Evolutionary conservation across 2,888 invertebrate genomes (phyloP).

Genomic region (Laothoe populi): DNA sequence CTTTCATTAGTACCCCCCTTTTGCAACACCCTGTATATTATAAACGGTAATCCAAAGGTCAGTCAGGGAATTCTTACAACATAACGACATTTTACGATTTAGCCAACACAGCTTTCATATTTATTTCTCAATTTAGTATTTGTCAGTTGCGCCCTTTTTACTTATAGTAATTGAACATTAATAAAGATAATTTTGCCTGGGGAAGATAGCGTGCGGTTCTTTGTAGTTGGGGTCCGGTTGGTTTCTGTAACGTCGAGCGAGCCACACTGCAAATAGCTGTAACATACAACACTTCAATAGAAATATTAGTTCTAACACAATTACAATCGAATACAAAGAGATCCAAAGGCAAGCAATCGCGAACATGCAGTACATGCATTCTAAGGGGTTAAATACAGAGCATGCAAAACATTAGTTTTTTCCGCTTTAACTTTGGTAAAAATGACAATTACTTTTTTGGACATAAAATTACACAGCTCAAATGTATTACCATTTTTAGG

Average conservation of each 20-base stretch:
- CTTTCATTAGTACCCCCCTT: too few relatives aligned
- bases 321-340: neutral
- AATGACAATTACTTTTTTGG: too few relatives aligned
- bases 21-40: too few relatives aligned
- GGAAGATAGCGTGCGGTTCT: conserved; percentile 90
- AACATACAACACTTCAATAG: conserved; percentile 45
- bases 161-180: conserved; percentile 41
- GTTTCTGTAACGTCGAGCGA: conserved; percentile 92
- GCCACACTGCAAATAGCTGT: conserved; percentile 92
- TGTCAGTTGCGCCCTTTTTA: conserved; percentile 30
- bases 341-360: neutral
- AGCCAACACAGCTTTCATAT: too few relatives aligned
- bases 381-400: neutral
- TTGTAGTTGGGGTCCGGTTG: conserved; percentile 90
- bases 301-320: neutral
- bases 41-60: too few relatives aligned
- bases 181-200: conserved; percentile 83
- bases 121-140: conserved; percentile 6
- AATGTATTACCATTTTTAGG: too few relatives aligned
- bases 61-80: too few relatives aligned
- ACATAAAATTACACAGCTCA: too few relatives aligned
- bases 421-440: too few relatives aligned
- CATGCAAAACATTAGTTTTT: too few relatives aligned
- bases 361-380: conserved; percentile 1
- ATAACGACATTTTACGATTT: too few relatives aligned